Evolutionary conservation across 1,140 invertebrate species (phyloP), one percentile per base, ranked within the genome.

Genomic region (Bombus sylvicola): DNA sequence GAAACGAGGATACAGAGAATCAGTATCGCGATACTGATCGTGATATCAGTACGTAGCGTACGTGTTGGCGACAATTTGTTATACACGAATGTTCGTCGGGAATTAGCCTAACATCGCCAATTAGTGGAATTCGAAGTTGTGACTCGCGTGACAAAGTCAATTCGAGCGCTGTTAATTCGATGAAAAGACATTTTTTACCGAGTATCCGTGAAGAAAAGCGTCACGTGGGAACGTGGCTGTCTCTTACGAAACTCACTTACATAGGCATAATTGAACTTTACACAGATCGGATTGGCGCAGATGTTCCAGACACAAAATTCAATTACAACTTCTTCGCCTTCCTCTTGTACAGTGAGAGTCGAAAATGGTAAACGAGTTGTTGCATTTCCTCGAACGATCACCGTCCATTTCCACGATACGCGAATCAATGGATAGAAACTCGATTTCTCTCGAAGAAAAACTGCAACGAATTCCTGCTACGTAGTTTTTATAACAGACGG

Each of bases 271-370:
- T 66, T 79, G 41, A 43, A 43, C 34, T 77, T n/a, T 62, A 25
- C 77, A 41, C 1, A 25, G 28, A 41, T 25, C 25, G 41, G 62
- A 74, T 15, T 22, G 28, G 34, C 39, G 41, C 59, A 76, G 81
- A 69, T 68, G 34, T 75, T 83, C 31, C 28, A 64, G 41, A 64
- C 66, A 0, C 66, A 57, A 41, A 64, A 83, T 76, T 87, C 81
- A 34, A 87, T 87, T 83, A 82, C 73, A 83, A 59, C 28, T 81
- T 73, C 53, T 31, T 68, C 22, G n/a, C 8, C 13, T 47, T 18
- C 47, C 75, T 34, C 69, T 34, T 64, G 18, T 8, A 41, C 66
- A 77, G 76, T 43, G 34, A 41, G 43, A 66, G 77, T 83, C 73
- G 81, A 34, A 59, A 64, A 37, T 13, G 22, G 43, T 28, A 53